A percentile compares a stretch with the other conserved stretches of the same genome.
These are phyloP conservation scores for Alca torda DNA, from an alignment of 2,797 vertebrate species.

Conservation along the genomic window DNA sequence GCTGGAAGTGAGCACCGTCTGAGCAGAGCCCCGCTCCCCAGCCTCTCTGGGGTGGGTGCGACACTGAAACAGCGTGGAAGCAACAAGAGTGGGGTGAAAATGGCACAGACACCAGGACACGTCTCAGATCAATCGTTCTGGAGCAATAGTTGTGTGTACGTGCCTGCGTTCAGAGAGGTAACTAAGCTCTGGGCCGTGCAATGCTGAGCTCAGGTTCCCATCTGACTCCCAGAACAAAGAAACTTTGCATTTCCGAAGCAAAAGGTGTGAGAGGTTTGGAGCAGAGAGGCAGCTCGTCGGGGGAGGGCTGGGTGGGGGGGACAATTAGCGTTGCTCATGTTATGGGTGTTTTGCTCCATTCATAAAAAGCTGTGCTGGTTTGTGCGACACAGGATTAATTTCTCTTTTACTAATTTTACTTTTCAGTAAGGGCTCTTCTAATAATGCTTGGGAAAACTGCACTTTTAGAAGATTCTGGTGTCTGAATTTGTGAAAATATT, in stretches of 20 bases:
- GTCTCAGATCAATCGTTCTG: rapidly evolving
- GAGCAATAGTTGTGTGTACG: rapidly evolving
- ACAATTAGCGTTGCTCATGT: rapidly evolving
- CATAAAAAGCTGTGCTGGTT: too few species aligned
- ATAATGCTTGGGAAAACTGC: too few species aligned
- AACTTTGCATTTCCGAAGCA: neutral
- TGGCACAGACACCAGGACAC: rapidly evolving
- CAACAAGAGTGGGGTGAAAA: neutral
- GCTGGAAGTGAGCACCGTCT: neutral
- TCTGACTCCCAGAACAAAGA: neutral
- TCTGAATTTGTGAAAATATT: too few species aligned
- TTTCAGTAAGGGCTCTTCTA: too few species aligned
- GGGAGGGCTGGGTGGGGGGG: neutral
- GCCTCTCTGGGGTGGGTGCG: neutral
- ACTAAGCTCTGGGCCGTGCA: rapidly evolving
- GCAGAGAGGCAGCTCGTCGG: rapidly evolving
- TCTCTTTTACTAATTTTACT: too few species aligned
- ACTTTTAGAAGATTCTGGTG: too few species aligned
- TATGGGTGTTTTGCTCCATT: neutral
- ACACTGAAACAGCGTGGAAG: neutral
- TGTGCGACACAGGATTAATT: too few species aligned
- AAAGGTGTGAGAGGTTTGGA: neutral
- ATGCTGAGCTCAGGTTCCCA: neutral
- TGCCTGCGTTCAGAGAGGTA: neutral
- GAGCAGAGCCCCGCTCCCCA: neutral